Base-by-base conservation (phyloP, 2,888 invertebrate genomes). In the Apamea anceps region DNA sequence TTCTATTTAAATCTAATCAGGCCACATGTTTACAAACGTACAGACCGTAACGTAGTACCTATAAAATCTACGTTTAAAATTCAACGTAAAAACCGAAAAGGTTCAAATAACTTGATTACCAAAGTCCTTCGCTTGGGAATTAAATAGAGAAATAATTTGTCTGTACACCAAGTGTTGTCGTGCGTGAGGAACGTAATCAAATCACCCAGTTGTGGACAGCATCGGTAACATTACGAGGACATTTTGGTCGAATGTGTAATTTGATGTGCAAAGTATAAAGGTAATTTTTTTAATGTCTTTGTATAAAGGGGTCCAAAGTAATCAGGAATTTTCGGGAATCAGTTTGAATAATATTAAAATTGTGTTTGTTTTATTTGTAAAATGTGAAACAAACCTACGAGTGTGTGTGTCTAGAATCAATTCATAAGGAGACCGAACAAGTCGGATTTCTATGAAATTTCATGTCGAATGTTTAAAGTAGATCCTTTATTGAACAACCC, bases 101-200 rank as follows among this genome's bases (percentile, higher is more conserved):
- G 66, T 76, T 60, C 57, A 75, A 82, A 79, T 88, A 84, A 84
- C 79, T 77, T 25, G 71, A 73, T 79, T 85, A 80, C 66, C 66
- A 78, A 81, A 68, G 32, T 42, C 77, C 54, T 12, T n/a, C 60
- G 63, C 42, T 51, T 28, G 71, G 28, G 48, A 75, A 79, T 77
- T 62, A 74, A 79, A 84, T 71, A 79, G 54, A 76, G 51, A 82
- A 76, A 77, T 79, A 89, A 88, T 90, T 85, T 81, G 57, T 62
- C 42, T 45, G 74, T 65, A 74, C 68, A 85, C 77, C 77, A 57
- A 68, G 67, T 66, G 63, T 48, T n/a, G 21, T 78, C 82, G 68
- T 79, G 78, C 70, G 79, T 28, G 72, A 72, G 79, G 37, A 48
- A 18, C 66, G 74, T 75, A 71, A 76, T 78, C 51, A 66, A 72